Conservation (phyloP, 2,888 invertebrate genomes). For the Sarcophaga rosellei region DNA sequence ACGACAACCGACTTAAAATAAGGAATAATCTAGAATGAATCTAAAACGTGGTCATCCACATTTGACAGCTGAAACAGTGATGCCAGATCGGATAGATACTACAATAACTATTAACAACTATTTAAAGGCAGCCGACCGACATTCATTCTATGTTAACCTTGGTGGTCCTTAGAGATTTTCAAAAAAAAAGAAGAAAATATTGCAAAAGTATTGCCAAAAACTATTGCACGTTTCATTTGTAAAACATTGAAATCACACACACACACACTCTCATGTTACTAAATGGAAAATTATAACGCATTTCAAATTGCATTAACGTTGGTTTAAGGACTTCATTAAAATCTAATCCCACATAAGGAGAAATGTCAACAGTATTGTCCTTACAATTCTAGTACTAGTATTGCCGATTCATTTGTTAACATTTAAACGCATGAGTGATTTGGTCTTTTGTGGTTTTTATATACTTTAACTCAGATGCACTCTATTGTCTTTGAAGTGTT, state of each 20-base stretch:
- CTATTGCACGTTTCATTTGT: background rate
- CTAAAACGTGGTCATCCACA: no score
- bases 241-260: background rate
- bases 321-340: slow-evolving; percentile 63
- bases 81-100: no score
- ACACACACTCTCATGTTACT: background rate
- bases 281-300: slow-evolving; percentile 56
- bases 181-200: slow-evolving; percentile 45
- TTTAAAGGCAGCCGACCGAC: background rate
- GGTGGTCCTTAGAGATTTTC: slow-evolving; percentile 54
- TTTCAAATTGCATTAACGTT: slow-evolving; percentile 54
- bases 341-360: slow-evolving; percentile 44
- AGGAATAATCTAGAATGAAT: no score
- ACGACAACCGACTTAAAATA: no score
- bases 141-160: background rate
- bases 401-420: slow-evolving; percentile 32
- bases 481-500: slow-evolving; percentile 11
- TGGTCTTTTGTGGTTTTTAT: slow-evolving; percentile 42
- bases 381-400: slow-evolving; percentile 12
- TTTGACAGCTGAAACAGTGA: no score
- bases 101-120: slow-evolving; percentile 37
- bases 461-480: background rate
- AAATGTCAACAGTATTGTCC: slow-evolving; percentile 42
- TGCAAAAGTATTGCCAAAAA: slow-evolving; percentile 44
- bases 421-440: slow-evolving; percentile 45